Evolutionary conservation across 2,888 invertebrate genomes (phyloP).

Genomic region (Pheosia tremula): DNA sequence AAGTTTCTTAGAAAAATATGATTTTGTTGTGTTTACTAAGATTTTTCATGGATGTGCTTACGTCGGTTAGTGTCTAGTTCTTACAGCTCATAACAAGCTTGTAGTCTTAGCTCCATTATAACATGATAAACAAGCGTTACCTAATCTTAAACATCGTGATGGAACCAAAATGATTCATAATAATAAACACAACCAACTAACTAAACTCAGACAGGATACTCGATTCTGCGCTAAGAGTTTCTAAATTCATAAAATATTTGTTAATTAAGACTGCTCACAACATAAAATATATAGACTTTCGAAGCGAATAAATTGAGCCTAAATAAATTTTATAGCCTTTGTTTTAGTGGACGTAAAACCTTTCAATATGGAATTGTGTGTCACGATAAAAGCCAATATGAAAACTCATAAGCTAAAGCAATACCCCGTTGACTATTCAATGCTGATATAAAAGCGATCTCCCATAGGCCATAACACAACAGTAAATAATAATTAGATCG

Average conservation of each 20-base stretch:
- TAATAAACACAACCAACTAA: neutral
- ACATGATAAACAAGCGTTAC: no score
- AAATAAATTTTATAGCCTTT: slow-evolving; percentile 15
- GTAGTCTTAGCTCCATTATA: no score
- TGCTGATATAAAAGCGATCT: slow-evolving; percentile 42
- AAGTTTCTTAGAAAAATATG: slow-evolving; percentile 18
- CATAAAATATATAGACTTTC: slow-evolving; percentile 5
- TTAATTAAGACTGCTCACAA: neutral
- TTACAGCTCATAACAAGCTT: no score
- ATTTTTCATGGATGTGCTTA: no score
- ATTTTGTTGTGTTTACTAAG: no score
- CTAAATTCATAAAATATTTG: slow-evolving; percentile 5
- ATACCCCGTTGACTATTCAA: slow-evolving; percentile 49
- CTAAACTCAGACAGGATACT: slow-evolving; percentile 3
- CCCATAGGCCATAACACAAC: slow-evolving; percentile 33
- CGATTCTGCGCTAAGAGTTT: neutral
- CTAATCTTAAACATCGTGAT: neutral
- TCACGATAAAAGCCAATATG: slow-evolving; percentile 56
- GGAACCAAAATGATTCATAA: neutral
- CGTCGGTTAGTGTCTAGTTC: no score
- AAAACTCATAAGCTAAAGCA: slow-evolving; percentile 55
- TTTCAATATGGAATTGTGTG: slow-evolving; percentile 43
- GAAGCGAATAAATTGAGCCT: slow-evolving; percentile 16
- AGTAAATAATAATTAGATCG: slow-evolving; percentile 46
- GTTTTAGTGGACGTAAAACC: slow-evolving; percentile 27